Conservation (phyloP, 2,797 vertebrate genomes). For the Oreochromis mossambicus region DNA sequence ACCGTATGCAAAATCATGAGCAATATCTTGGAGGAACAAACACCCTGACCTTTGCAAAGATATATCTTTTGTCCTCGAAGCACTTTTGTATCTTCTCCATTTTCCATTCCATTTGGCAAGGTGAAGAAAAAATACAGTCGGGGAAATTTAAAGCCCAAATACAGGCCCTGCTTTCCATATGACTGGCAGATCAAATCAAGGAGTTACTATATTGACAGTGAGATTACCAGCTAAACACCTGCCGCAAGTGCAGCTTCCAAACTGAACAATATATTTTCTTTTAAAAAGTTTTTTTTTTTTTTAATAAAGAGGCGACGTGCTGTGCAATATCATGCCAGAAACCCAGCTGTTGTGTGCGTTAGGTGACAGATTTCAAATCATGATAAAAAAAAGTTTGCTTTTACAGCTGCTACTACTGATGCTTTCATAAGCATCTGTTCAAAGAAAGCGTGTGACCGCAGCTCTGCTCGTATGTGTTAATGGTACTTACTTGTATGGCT, state of each 20-base stretch:
- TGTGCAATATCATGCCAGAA: background rate
- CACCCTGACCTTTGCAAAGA: conserved; percentile 58
- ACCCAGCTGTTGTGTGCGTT: background rate
- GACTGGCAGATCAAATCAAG: conserved; percentile 7
- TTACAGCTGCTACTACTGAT: background rate
- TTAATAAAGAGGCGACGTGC: background rate
- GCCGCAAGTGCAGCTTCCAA: background rate
- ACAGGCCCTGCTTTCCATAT: conserved; percentile 9
- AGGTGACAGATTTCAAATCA: background rate
- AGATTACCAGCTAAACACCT: conserved; percentile 14
- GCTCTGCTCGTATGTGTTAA: background rate
- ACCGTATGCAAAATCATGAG: conserved; percentile 5
- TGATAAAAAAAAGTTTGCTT: background rate
- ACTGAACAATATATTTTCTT: background rate
- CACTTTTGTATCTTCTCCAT: conserved; percentile 26
- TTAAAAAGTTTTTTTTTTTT: background rate
- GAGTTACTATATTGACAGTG: background rate
- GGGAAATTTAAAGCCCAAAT: conserved; percentile 9
- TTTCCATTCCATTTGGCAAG: conserved; percentile 42
- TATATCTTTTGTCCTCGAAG: conserved; percentile 16
- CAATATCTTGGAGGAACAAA: conserved; percentile 28
- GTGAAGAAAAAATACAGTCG: background rate
- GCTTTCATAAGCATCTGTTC: background rate
- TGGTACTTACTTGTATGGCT: background rate
- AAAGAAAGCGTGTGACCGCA: background rate